Evolutionary conservation across 1,140 invertebrate genomes (phyloP).

Genomic region (Drosophila nebulosa): DNA sequence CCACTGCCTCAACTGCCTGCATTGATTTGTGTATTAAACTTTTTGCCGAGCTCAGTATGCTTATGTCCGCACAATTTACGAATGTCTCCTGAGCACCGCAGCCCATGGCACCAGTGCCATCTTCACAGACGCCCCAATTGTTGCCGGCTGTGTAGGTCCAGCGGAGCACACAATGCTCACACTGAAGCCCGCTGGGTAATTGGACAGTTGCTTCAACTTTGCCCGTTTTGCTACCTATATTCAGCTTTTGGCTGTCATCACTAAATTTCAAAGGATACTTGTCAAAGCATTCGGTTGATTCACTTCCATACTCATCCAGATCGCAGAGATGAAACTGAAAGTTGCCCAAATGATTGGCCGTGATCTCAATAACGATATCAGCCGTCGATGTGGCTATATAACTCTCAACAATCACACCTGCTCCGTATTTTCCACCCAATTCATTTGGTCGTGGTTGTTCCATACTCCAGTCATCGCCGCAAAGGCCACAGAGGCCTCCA

Average conservation of each 20-base stretch:
- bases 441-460: slow-evolving; percentile 84
- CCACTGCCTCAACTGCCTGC: slow-evolving; percentile 30
- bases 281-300: slow-evolving; percentile 59
- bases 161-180: slow-evolving; percentile 82
- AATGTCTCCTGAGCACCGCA: slow-evolving; percentile 86
- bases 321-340: slow-evolving; percentile 84
- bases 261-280: slow-evolving; percentile 74
- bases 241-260: slow-evolving; percentile 32
- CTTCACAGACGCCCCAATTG: slow-evolving; percentile 82
- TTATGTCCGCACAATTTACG: slow-evolving; percentile 85
- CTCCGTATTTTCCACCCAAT: slow-evolving; percentile 84
- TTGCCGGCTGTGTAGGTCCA: slow-evolving; percentile 80
- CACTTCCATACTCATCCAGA: slow-evolving; percentile 59
- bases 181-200: slow-evolving; percentile 42
- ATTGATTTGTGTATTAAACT: slow-evolving; percentile 27
- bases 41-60: slow-evolving; percentile 78
- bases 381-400: slow-evolving; percentile 60
- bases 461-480: slow-evolving; percentile 82
- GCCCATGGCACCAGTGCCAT: slow-evolving; percentile 81
- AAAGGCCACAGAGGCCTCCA: slow-evolving; percentile 83
- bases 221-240: slow-evolving; percentile 35
- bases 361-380: slow-evolving; percentile 81
- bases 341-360: slow-evolving; percentile 82
- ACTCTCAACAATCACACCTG: slow-evolving; percentile 82
- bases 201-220: slow-evolving; percentile 13